These are phyloP conservation scores for Rhabdomys pumilio DNA, from an alignment of 2,797 vertebrate species.

Conservation along the genomic window DNA sequence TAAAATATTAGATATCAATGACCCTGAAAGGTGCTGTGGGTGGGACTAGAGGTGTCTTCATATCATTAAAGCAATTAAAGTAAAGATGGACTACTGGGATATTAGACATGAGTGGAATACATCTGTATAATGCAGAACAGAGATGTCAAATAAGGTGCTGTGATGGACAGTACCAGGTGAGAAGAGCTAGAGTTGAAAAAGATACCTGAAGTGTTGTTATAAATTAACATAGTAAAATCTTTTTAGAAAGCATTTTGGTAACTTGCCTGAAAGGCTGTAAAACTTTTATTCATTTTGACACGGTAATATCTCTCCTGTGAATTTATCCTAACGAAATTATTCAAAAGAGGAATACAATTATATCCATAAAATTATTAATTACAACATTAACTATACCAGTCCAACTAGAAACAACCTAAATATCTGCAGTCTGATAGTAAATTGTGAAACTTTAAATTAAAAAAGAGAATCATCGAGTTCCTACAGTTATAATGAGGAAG, in stretches of 20 bases:
- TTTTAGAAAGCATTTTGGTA: conserved; percentile 81
- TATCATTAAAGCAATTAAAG: conserved; percentile 14
- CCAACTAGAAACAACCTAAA: conserved; percentile 43
- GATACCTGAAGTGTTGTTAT: conserved; percentile 63
- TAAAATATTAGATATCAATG: background rate
- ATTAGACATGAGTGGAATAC: background rate
- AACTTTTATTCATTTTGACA: conserved; percentile 78
- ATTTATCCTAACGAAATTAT: conserved; percentile 69
- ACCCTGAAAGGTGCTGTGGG: background rate
- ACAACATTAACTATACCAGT: conserved; percentile 54
- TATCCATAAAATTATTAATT: conserved; percentile 78
- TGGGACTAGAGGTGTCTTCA: background rate
- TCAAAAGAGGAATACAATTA: conserved; percentile 65
- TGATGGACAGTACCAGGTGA: background rate
- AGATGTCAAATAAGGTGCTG: background rate
- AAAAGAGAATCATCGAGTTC: conserved; percentile 15
- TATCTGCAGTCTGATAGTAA: conserved; percentile 37
- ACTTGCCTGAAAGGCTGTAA: conserved; percentile 77
- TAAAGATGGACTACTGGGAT: background rate
- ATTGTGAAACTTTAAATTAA: conserved; percentile 23
- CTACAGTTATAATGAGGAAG: conserved; percentile 10
- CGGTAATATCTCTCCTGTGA: conserved; percentile 70
- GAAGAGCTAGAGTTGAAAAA: conserved; percentile 34
- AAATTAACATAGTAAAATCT: conserved; percentile 77
- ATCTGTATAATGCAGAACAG: background rate